phyloP scores from a whole-genome alignment of 92 coral and sea anemone genomes.

The Bergia sp. region DNA sequence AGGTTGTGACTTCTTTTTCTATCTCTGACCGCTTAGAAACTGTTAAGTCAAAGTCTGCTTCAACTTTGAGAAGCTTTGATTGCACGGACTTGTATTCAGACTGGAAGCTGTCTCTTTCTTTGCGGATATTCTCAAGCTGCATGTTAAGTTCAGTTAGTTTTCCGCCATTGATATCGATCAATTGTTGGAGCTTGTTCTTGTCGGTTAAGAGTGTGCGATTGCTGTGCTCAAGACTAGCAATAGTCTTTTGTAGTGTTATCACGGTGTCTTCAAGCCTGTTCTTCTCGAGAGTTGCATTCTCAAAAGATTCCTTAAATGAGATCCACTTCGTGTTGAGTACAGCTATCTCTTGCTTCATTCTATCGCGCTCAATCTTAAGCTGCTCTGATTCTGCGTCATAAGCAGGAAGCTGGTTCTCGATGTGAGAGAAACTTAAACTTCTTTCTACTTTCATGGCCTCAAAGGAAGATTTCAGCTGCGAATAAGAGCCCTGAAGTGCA shows the following conservation, averaged over 20 bases:
- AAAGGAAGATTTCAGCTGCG: conserved; percentile 31
- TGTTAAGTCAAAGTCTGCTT: conserved; percentile 42
- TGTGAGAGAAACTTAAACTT: conserved; percentile 25
- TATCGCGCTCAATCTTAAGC: conserved; percentile 43
- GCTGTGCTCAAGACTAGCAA: conserved; percentile 42
- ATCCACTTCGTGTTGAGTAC: conserved; percentile 46
- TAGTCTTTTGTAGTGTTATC: conserved; percentile 38
- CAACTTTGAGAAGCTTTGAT: conserved; percentile 33
- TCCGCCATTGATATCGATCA: background rate
- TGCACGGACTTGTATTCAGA: conserved; percentile 24
- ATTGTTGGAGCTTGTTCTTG: conserved; percentile 47
- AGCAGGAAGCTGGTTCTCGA: conserved; percentile 26
- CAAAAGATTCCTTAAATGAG: conserved; percentile 46
- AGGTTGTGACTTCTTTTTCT: conserved; percentile 28
- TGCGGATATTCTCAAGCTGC: conserved; percentile 24
- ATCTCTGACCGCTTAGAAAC: conserved; percentile 16
- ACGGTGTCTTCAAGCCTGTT: conserved; percentile 48
- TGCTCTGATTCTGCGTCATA: conserved; percentile 43
- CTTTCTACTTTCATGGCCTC: conserved; percentile 20
- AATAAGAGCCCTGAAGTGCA: conserved; percentile 42
- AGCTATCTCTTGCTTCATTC: conserved; percentile 43
- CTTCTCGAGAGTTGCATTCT: conserved; percentile 43
- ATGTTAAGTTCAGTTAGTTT: conserved; percentile 23
- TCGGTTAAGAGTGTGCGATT: conserved; percentile 44
- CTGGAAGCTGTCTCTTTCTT: conserved; percentile 37